These are phyloP conservation scores for Malacoctenus gilli DNA, from an alignment of 2,797 vertebrate genomes.

Conservation along the genomic window DNA sequence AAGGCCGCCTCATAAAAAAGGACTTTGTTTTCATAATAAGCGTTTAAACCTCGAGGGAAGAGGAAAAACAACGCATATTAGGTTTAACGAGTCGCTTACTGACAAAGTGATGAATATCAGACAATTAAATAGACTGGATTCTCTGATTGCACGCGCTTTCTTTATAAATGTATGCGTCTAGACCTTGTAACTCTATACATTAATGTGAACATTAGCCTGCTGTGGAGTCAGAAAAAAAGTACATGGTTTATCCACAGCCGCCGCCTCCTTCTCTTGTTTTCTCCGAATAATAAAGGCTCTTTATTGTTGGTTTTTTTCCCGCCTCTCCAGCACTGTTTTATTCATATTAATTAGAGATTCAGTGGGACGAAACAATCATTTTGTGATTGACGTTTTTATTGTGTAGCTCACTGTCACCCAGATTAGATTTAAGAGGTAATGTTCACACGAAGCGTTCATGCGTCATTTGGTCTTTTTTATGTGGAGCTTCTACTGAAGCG, in stretches of 20 bases:
- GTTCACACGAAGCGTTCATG: too few species aligned
- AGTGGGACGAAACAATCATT: conserved; percentile 33
- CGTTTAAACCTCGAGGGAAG: conserved; percentile 68
- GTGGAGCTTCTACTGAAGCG: conserved; percentile 6
- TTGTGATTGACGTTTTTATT: conserved; percentile 55
- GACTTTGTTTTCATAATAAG: conserved; percentile 75
- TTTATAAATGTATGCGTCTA: conserved; percentile 67
- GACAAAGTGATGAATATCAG: conserved; percentile 79
- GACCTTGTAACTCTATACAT: conserved; percentile 81
- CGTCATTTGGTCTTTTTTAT: too few species aligned
- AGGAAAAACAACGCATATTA: conserved; percentile 69
- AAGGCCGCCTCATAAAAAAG: conserved; percentile 60
- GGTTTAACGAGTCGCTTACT: conserved; percentile 76
- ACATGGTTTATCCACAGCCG: conserved; percentile 62
- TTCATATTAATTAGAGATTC: conserved; percentile 39
- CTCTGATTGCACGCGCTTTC: conserved; percentile 68
- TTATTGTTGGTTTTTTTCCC: background rate
- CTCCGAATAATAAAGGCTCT: conserved; percentile 25
- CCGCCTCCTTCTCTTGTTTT: conserved; percentile 55
- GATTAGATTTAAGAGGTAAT: conserved; percentile 16
- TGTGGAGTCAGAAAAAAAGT: conserved; percentile 70
- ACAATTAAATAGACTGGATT: conserved; percentile 72
- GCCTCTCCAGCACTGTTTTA: conserved; percentile 29
- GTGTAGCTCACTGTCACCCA: conserved; percentile 32
- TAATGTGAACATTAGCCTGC: conserved; percentile 79